Base-by-base conservation (phyloP, 2,113 vertebrate species). In the Ancistrus triradiatus region DNA sequence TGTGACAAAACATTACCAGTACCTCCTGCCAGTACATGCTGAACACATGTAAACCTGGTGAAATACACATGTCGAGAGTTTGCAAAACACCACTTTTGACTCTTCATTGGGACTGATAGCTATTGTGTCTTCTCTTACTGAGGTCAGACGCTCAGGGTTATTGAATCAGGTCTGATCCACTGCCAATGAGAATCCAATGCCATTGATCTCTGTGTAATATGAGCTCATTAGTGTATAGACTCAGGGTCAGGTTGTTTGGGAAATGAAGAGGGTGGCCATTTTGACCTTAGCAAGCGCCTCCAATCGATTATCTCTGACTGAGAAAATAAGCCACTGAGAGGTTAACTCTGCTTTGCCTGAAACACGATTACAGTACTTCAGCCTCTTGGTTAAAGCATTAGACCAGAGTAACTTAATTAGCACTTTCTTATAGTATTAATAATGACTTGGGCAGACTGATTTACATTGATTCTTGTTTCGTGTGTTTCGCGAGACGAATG, bases 191-290 rank as follows among this genome's bases (percentile, higher is more conserved):
- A 73, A 73, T 73, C 70, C 70, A 59, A 73, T 73, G 66, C 53
- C 65, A 92, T 91, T 92, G 90, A 91, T 93, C 90, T 61, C 63
- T 59, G 21, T 51, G 82, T 88, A 89, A 87, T 90, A 89, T 86
- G 89, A 90, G 88, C 91, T 88, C 86, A 87, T 91, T 91, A 90
- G 86, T 86, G 87, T 82, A 84, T 86, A 86, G 86, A 83, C 80
- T 86, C 88, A 85, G 87, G 78, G 88, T 68, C 87, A 80, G 79
- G 85, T 83, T 84, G 89, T 83, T 84, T 86, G 86, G 90, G 84
- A 85, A 83, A 87, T 84, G 78, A 89, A 87, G 87, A 89, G 88
- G 85, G 84, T 81, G 81, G 78, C 84, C 87, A 87, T 85, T 87
- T 88, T 89, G 88, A 90, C 88, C 90, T 83, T 82, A 84, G 84